A percentile compares a stretch with the other conserved stretches of the same genome.
These are phyloP conservation scores for Capra hircus DNA, from an alignment of 2,113 vertebrate species.

Conservation along the genomic window DNA sequence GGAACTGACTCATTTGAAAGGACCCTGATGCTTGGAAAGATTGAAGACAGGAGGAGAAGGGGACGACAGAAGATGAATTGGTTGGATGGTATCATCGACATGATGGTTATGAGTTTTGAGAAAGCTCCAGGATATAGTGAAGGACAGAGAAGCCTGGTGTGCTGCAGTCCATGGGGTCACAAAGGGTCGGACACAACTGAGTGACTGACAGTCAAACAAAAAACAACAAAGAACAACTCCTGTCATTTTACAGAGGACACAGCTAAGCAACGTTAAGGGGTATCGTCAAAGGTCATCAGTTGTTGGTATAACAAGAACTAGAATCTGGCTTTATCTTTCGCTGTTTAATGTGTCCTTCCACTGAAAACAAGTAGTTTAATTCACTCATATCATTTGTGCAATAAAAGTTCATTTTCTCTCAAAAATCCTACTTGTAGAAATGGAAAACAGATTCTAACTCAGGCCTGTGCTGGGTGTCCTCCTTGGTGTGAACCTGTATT, in stretches of 20 bases:
- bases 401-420: not conserved
- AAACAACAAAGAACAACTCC: not conserved
- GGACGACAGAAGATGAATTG: not conserved
- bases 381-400: not conserved
- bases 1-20: not conserved
- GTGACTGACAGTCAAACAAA: not conserved
- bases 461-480: not conserved
- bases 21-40: not conserved
- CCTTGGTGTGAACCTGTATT: not conserved
- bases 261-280: not conserved
- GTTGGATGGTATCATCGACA: not conserved
- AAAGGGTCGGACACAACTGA: not conserved
- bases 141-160: not conserved
- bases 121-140: not conserved
- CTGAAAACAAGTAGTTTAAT: not conserved
- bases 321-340: not conserved
- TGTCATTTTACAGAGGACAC: not conserved
- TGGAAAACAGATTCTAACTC: not conserved
- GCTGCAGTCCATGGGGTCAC: not conserved
- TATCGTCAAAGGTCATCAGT: not conserved
- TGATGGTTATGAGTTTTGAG: not conserved
- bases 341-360: not conserved
- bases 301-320: not conserved
- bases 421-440: not conserved
- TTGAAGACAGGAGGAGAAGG: not conserved